phyloP scores from a whole-genome alignment of 2,888 invertebrate genomes.

The Thera obeliscata region DNA sequence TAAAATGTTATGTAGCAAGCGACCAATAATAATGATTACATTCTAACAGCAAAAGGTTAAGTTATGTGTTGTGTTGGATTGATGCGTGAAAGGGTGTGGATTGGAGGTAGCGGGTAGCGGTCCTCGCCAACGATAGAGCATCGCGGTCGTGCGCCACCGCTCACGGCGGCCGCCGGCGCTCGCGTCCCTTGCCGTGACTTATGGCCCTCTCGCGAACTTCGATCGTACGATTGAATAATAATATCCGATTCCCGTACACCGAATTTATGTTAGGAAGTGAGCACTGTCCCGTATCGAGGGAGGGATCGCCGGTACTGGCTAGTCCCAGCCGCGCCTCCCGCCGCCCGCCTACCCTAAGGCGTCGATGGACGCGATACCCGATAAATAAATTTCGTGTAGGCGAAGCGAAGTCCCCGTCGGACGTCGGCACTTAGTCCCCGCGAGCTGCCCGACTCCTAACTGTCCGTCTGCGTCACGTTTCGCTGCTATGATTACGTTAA shows the following conservation, averaged over 20 bases:
- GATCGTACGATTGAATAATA: slow-evolving; percentile 84
- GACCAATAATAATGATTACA: neutral
- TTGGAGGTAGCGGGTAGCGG: slow-evolving; percentile 60
- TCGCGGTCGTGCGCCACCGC: slow-evolving; percentile 81
- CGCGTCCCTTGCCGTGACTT: slow-evolving; percentile 81
- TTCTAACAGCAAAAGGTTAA: neutral
- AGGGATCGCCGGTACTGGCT: slow-evolving; percentile 69
- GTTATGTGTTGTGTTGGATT: slow-evolving; percentile 19
- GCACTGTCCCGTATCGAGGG: slow-evolving; percentile 77
- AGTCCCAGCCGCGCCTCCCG: slow-evolving; percentile 60
- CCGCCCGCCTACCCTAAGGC: slow-evolving; percentile 60
- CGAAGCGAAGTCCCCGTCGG: slow-evolving; percentile 56
- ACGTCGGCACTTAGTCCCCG: slow-evolving; percentile 60
- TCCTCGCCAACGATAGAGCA: slow-evolving; percentile 72
- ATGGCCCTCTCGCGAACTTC: slow-evolving; percentile 81
- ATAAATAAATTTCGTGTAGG: slow-evolving; percentile 66
- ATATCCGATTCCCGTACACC: slow-evolving; percentile 82
- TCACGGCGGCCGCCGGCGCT: slow-evolving; percentile 82
- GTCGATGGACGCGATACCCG: slow-evolving; percentile 67
- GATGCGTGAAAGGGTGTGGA: slow-evolving; percentile 34
- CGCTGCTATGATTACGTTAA: slow-evolving; percentile 61
- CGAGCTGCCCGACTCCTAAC: slow-evolving; percentile 56
- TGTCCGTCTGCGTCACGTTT: slow-evolving; percentile 66
- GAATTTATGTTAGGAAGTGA: slow-evolving; percentile 83
- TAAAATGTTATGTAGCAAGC: neutral